Evolutionary conservation across 2,888 invertebrate species (phyloP), one percentile per base, ranked within the genome.

Genomic region (Cremastinae sp.): DNA sequence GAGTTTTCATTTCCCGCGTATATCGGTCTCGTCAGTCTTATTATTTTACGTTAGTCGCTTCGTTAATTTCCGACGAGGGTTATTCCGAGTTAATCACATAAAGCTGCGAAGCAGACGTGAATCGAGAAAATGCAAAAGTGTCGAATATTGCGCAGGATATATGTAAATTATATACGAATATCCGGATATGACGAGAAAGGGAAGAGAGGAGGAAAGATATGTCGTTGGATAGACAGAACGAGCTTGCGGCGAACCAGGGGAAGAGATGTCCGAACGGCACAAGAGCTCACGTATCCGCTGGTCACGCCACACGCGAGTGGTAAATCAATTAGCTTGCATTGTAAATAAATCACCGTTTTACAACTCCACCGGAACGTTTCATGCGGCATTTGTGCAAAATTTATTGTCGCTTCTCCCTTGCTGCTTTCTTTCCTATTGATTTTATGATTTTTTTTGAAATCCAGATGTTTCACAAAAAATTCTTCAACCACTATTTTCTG

Each of bases 321-420:
- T 89, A 89, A 89, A 89, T 89, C 88, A 89, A 89, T 89, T 89
- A 89, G 85, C 84, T 85, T 72, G 86, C 83, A 85, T 86, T 88
- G 88, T 87, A 87, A 87, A 89, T 89, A 89, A 89, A 88, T 89
- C 89, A 88, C 85, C 84, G 84, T 86, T 89, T 89, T 88, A 88
- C 88, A 88, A 85, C 86, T 85, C 83, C 78, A 79, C 83, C 83
- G 78, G 80, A 81, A 80, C 82, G 82, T 81, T 79, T 80, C 83
- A 81, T 82, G 78, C 84, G 88, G 85, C 87, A 84, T 84, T 84
- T 83, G 81, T 81, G 81, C 80, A 81, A 85, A 88, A 89, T 89
- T 88, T 89, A 89, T 89, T 84, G 87, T 84, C 84, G 83, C 83
- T 86, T 87, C 85, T 85, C 28, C 5, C 28, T 28, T 5, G 28